These are phyloP conservation scores for Troilus luridus DNA, from an alignment of 2,888 invertebrate genomes.

Conservation along the genomic window DNA sequence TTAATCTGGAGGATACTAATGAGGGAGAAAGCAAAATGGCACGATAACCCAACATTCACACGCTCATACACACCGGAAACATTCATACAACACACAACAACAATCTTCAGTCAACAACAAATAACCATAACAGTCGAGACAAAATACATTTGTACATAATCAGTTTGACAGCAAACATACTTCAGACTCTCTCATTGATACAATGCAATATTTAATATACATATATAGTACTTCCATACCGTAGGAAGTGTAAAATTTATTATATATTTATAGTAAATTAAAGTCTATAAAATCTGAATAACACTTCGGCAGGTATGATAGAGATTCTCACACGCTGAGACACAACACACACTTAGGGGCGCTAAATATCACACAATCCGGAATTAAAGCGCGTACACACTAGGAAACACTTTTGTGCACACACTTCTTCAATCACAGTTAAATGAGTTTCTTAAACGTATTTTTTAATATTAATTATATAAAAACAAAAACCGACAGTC, in stretches of 20 bases:
- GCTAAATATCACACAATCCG: constrained; percentile 66
- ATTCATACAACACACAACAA: constrained; percentile 61
- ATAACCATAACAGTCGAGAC: constrained; percentile 64
- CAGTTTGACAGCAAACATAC: constrained; percentile 64
- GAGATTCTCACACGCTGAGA: constrained; percentile 65
- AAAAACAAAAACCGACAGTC: constrained; percentile 58
- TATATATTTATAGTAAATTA: constrained; percentile 60
- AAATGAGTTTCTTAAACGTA: constrained; percentile 49
- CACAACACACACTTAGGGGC: constrained; percentile 67
- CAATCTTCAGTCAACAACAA: constrained; percentile 64
- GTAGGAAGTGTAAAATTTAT: constrained; percentile 66
- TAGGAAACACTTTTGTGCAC: constrained; percentile 58
- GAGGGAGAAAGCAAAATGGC: constrained; percentile 62
- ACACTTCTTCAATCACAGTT: constrained; percentile 59
- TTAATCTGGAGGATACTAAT: constrained; percentile 52
- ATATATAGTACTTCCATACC: constrained; percentile 66
- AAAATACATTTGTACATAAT: constrained; percentile 65
- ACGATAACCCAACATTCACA: constrained; percentile 64
- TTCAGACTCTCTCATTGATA: constrained; percentile 67
- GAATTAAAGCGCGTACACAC: constrained; percentile 57
- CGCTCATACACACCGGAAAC: constrained; percentile 62
- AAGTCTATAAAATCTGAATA: constrained; percentile 62
- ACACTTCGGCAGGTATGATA: constrained; percentile 67
- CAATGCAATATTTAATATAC: constrained; percentile 66
- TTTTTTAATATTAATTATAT: constrained; percentile 54